These are phyloP conservation scores for Cryptops parisi DNA, from an alignment of 2,888 invertebrate genomes.

Conservation along the genomic window DNA sequence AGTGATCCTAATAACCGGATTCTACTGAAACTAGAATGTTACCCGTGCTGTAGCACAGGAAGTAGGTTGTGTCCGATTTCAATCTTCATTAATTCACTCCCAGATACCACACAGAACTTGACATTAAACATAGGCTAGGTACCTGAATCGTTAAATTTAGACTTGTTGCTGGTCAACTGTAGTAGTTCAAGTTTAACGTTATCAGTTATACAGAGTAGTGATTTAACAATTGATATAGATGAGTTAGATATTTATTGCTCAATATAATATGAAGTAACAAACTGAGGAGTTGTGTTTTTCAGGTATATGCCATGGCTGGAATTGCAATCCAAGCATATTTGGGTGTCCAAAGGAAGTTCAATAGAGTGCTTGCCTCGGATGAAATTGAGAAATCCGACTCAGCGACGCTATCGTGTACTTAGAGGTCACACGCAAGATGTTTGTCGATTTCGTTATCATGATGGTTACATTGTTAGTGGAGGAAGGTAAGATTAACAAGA, in stretches of 20 bases:
- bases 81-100: too few relatives aligned
- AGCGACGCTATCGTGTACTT: slow-evolving; percentile 4
- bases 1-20: too few relatives aligned
- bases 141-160: too few relatives aligned
- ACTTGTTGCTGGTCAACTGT: too few relatives aligned
- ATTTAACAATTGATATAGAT: too few relatives aligned
- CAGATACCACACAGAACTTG: too few relatives aligned
- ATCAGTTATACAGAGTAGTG: too few relatives aligned
- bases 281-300: not conserved
- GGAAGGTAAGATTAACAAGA: slow-evolving; percentile 18
- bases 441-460: slow-evolving; percentile 35
- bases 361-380: not conserved
- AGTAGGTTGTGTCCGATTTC: too few relatives aligned
- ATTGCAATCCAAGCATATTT: slow-evolving; percentile 37
- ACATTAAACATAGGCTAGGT: too few relatives aligned
- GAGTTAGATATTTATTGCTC: not conserved
- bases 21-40: too few relatives aligned
- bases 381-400: slow-evolving; percentile 1
- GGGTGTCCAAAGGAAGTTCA: slow-evolving; percentile 39
- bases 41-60: too few relatives aligned
- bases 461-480: slow-evolving; percentile 20
- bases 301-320: slow-evolving; percentile 38
- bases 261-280: not conserved
- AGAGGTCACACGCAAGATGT: slow-evolving; percentile 30
- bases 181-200: too few relatives aligned